These are phyloP conservation scores for Triops longicaudatus DNA, from an alignment of 1,140 invertebrate species.

Conservation along the genomic window DNA sequence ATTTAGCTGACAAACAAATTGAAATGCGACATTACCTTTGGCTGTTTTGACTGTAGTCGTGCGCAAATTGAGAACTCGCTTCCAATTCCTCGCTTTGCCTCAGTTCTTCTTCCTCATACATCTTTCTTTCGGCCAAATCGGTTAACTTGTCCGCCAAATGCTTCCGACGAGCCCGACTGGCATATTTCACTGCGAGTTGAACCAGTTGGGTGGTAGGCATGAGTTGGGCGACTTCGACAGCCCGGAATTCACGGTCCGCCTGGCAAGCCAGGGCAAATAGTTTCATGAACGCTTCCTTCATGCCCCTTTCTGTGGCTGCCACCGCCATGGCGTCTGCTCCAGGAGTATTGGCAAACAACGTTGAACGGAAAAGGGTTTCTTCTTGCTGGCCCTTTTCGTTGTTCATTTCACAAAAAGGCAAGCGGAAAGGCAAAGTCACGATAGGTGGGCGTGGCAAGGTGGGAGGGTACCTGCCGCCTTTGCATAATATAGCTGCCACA, in stretches of 20 bases:
- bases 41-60: not conserved
- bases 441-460: constrained; percentile 76
- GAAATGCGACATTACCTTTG: not conserved
- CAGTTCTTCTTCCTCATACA: constrained; percentile 33
- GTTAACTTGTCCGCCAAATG: constrained; percentile 58
- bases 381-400: constrained; percentile 75
- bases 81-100: constrained; percentile 33
- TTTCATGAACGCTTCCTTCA: constrained; percentile 72
- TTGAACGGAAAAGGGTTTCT: constrained; percentile 57
- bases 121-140: constrained; percentile 34
- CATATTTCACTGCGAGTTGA: constrained; percentile 78
- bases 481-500: constrained; percentile 72
- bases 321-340: constrained; percentile 32
- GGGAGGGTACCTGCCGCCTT: constrained; percentile 74
- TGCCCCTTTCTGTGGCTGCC: constrained; percentile 52
- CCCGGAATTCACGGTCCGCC: constrained; percentile 72
- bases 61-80: constrained; percentile 35
- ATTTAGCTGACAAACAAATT: too few relatives aligned
- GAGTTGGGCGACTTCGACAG: constrained; percentile 74
- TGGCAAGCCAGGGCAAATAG: constrained; percentile 77
- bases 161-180: constrained; percentile 60
- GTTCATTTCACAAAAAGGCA: constrained; percentile 71
- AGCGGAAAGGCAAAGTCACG: constrained; percentile 53
- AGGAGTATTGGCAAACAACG: constrained; percentile 29
- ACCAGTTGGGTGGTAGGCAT: constrained; percentile 65